Base-by-base conservation (phyloP, 2,888 invertebrate genomes). In the Thymelicus acteon region DNA sequence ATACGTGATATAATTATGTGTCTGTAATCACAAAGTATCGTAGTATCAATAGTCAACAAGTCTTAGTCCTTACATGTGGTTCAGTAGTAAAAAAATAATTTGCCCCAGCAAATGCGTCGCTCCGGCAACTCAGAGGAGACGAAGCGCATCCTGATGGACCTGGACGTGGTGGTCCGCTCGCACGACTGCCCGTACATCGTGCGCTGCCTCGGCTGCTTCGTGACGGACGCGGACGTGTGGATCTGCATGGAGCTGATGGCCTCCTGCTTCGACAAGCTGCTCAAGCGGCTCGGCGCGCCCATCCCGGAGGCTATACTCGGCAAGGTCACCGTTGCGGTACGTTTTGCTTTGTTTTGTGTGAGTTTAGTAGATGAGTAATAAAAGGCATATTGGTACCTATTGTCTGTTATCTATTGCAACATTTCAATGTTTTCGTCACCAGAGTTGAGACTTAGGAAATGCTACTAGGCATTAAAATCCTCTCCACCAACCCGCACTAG, bases 181-280 rank as follows among this genome's bases (percentile, higher is more conserved):
- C 98, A 98, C 83, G 98, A 98, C 90, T 99, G 99, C 91, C 97
- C 97, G 49, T 99, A 97, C 92, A 99, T 99, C 79, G 99, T 99
- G 79, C 96, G 98, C 86, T 99, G 99, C 89, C 95, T 98, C 82
- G 99, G 99, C 57, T 99, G 98, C 93, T 99, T 99, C 92, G 98
- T 99, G 69, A 98, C 98, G 0, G 98, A 98, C 86, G 97, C 98
- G 0, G 99, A 99, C 89, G 99, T 99, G 0, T 99, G 99, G 98
- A 99, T 99, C 85, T 99, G 99, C 88, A 99, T 99, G 99, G 99
- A 99, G 93, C 95, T 99, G 77, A 99, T 99, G 99, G 97, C 98
- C 13, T 98, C 99, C 24, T 99, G 99, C 92, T 97, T 99, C 85
- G 99, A 99, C 89, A 99, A 99, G 93, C 93, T 99, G 82, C 95